Evolutionary conservation across 2,888 invertebrate genomes (phyloP), one percentile per base, ranked within the genome.

Genomic region (Rotaria socialis): DNA sequence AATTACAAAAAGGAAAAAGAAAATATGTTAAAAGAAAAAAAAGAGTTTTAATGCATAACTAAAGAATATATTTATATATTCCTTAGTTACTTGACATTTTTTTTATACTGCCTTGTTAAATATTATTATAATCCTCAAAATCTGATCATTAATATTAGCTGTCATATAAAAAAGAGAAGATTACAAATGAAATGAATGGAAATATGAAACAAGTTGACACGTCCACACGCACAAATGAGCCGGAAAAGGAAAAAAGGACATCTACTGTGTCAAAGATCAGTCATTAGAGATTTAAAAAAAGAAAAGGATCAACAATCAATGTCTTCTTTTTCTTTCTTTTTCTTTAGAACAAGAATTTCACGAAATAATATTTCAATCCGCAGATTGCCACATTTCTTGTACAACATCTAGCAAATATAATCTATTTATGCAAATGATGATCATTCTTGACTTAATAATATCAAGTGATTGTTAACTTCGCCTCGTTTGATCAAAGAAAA

Each of bases 361-460:
- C 19, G 67, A 67, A 67, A 67, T 11, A 67, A 67, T 67, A 35
- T 67, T 35, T 67, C 67, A 67, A 67, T 67, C 67, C 35, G 35
- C 5, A 67, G 67, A 35, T 27, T 67, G 67, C 35, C 67, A 67
- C 67, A 19, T 67, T 35, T 67, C 35, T 67, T 67, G 67, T 35
- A 35, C 67, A 67, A 67, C 67, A 67, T 19, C 16, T 19, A 67
- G 35, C 35, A 67, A 67, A 19, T 19, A 67, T 67, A 67, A 67
- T 67, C 67, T 35, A 27, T 67, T 67, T 67, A 67, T 67, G 67
- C 67, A 67, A 67, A 67, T 67, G 35, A 41, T 27, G 27, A 27
- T 67, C 35, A 35, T 67, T 67, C 35, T 67, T 67, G 67, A 67
- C 67, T 67, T 60, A 27, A 60, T n/a, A n/a, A 67, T n/a, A 67